Evolutionary conservation across 2,113 vertebrate species (phyloP), one percentile per base, ranked within the genome.

Genomic region (Vulpes vulpes): DNA sequence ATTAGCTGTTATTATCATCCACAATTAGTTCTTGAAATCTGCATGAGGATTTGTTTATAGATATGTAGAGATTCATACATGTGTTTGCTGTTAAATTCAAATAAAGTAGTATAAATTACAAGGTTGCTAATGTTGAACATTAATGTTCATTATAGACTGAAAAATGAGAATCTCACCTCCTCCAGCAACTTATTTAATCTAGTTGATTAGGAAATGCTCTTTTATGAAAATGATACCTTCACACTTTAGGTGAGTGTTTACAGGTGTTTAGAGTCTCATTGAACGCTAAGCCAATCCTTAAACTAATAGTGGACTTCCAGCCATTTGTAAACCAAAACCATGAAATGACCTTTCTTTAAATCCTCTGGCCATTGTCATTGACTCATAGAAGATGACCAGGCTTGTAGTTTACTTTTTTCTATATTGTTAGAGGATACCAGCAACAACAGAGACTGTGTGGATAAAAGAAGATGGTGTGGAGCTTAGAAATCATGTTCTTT

Each of bases 131-230:
- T 85, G 71, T 86, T 73, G 55, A 97, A 82, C 55, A 55, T 96
- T 86, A 96, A 85, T 91, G 89, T 96, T 97, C 87, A 91, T 97
- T 97, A 91, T 82, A 97, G 88, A 91, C 62, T 97, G 95, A 97
- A 97, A 82, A 76, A 86, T 93, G 96, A 96, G 89, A 91, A 93
- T 93, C 51, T 85, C 79, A 73, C 55, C 88, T 95, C 69, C 55
- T 95, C 23, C 51, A 94, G 57, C 55, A 97, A 64, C 49, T 82
- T 82, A 57, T 88, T 96, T 81, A 92, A 93, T 95, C 67, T 94
- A 71, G 64, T 81, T 96, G 79, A 92, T 96, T 94, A 95, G 55
- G 49, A 93, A 93, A 89, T 74, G 60, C 53, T 86, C 89, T 80
- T 79, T 95, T 87, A 76, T 80, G 78, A 94, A 92, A 91, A 84